Conservation (phyloP, 2,113 vertebrate species). For the Chloropsis hardwickii region DNA sequence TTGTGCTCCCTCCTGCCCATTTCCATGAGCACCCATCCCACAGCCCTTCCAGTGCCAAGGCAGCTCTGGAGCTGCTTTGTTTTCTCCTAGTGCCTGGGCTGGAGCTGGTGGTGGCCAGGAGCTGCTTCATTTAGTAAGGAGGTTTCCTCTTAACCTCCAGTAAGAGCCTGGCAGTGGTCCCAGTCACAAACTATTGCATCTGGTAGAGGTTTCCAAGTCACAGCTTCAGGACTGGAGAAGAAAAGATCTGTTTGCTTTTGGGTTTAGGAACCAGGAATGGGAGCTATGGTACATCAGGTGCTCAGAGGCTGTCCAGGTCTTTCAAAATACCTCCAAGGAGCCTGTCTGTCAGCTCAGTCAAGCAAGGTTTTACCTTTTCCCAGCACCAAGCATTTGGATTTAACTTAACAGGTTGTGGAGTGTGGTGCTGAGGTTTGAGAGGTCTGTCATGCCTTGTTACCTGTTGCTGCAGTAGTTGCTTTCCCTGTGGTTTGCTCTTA, state of each 20-base stretch:
- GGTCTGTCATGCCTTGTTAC: neutral
- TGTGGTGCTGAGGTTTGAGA: neutral
- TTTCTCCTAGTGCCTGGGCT: neutral
- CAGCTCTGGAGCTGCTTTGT: neutral
- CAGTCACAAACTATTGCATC: neutral
- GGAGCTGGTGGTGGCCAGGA: neutral
- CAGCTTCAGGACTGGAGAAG: neutral
- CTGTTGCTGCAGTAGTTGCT: neutral
- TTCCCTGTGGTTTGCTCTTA: neutral
- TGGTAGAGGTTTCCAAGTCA: neutral
- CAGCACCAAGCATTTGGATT: neutral
- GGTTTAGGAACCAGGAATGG: neutral
- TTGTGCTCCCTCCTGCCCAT: neutral
- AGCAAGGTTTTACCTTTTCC: neutral
- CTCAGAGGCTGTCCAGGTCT: neutral
- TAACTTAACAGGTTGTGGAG: neutral
- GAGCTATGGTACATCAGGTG: neutral
- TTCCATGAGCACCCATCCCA: neutral
- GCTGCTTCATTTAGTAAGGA: neutral
- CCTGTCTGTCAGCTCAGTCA: neutral
- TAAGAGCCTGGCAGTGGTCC: neutral
- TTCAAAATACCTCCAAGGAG: neutral
- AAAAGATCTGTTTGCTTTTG: neutral
- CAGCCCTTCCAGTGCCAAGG: neutral
- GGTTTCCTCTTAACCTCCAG: neutral